Percentiles rank a stretch among this genome's conserved stretches.
Evolutionary conservation across 1,140 invertebrate species (phyloP).

Genomic region (Apis mellifera): DNA sequence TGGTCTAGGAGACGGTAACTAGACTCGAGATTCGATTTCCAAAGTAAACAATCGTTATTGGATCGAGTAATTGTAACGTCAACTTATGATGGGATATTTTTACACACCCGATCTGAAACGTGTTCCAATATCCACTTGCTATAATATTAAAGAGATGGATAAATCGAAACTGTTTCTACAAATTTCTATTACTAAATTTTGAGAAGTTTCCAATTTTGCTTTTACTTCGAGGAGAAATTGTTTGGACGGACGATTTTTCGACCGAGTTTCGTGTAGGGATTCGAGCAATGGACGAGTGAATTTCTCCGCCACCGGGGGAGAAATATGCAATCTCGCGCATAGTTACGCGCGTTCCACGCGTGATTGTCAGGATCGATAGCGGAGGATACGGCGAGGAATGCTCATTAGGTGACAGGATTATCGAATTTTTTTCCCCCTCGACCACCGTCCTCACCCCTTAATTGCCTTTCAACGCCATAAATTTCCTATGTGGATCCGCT

Average conservation of each 20-base stretch:
- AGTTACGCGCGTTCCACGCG: conserved; percentile 35
- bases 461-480: conserved; percentile 1
- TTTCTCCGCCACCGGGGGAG: conserved; percentile 25
- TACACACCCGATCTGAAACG: neutral
- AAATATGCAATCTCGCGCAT: conserved; percentile 43
- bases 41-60: no score
- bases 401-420: conserved; percentile 53
- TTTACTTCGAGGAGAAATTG: no score
- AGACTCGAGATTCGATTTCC: no score
- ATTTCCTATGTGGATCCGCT: neutral
- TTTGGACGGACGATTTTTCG: neutral
- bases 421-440: neutral
- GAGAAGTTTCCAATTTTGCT: no score
- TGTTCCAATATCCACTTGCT: no score
- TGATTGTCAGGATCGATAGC: conserved; percentile 62
- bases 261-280: neutral
- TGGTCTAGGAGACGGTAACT: neutral
- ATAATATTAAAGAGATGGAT: no score
- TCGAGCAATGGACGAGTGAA: neutral
- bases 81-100: no score
- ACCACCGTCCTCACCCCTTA: neutral
- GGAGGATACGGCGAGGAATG: conserved; percentile 55
- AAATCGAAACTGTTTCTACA: no score
- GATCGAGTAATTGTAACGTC: no score
- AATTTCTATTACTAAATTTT: no score